Percentiles rank a stretch among this genome's conserved stretches.
Evolutionary conservation across 2,888 invertebrate genomes (phyloP).

Genomic region (Nomada fucata): DNA sequence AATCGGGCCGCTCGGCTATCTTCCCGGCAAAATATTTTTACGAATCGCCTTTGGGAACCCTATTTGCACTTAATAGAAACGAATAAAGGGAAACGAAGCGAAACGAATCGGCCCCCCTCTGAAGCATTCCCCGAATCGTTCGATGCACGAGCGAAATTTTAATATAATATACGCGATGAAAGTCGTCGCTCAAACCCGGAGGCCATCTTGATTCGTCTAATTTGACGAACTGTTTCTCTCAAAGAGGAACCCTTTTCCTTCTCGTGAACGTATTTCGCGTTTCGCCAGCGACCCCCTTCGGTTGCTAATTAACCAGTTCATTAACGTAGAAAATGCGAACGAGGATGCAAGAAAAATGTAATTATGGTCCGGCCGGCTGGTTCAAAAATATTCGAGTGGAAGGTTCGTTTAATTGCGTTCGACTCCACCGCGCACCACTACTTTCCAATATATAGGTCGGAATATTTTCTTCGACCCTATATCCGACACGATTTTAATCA

Average conservation of each 20-base stretch:
- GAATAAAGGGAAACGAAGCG: constrained; percentile 31
- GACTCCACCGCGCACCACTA: neutral
- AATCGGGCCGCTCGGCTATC: constrained; percentile 20
- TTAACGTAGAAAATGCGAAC: neutral
- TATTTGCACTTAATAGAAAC: constrained; percentile 23
- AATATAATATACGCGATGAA: neutral
- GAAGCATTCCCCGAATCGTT: constrained; percentile 2
- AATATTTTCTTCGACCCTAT: constrained; percentile 12
- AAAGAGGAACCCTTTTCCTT: neutral
- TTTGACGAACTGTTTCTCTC: neutral
- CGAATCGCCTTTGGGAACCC: constrained; percentile 10
- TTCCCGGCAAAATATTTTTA: constrained; percentile 36
- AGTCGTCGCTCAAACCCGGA: neutral
- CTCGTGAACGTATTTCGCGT: neutral
- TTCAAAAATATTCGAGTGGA: neutral
- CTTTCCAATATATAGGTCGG: constrained; percentile 2
- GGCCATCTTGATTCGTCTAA: neutral
- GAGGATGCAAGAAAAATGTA: neutral
- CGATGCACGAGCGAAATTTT: neutral
- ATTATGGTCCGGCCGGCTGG: neutral
- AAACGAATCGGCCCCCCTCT: neutral
- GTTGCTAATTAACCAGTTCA: neutral
- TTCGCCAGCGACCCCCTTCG: too few relatives aligned
- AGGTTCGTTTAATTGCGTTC: constrained; percentile 10
- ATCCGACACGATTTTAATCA: too few relatives aligned